Percentiles rank a stretch among this genome's conserved stretches.
These are phyloP conservation scores for Plotosus lineatus DNA, from an alignment of 2,113 vertebrate species.

Conservation along the genomic window DNA sequence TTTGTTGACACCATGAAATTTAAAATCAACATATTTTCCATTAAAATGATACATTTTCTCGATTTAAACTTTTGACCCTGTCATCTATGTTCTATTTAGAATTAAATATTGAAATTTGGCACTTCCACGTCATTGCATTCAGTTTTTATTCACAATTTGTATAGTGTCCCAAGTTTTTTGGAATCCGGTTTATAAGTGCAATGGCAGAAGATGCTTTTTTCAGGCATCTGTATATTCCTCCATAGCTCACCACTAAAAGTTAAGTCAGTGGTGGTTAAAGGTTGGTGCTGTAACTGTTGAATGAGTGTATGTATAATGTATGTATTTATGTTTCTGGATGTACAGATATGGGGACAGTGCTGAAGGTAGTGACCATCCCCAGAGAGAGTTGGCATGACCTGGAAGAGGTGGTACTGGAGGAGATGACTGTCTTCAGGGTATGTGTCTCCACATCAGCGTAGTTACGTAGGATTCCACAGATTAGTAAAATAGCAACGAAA, in stretches of 20 bases:
- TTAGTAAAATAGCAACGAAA: background rate
- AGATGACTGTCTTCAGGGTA: slow-evolving; percentile 97
- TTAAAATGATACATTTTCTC: too few relatives aligned
- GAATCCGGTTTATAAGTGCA: too few relatives aligned
- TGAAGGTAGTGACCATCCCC: slow-evolving; percentile 98
- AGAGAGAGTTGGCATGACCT: slow-evolving; percentile 97
- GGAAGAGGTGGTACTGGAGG: slow-evolving; percentile 96
- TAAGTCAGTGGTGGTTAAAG: background rate
- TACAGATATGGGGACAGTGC: slow-evolving; percentile 90
- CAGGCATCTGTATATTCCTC: too few relatives aligned
- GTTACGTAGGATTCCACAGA: background rate
- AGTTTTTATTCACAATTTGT: too few relatives aligned
- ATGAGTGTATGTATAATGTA: background rate
- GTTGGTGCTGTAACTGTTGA: background rate
- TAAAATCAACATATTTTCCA: too few relatives aligned
- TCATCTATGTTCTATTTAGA: too few relatives aligned
- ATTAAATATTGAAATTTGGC: too few relatives aligned
- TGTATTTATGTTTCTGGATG: slow-evolving; percentile 24
- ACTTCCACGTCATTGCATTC: too few relatives aligned
- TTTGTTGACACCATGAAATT: too few relatives aligned
- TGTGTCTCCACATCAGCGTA: slow-evolving; percentile 44
- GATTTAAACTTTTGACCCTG: too few relatives aligned
- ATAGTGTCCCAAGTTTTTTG: too few relatives aligned
- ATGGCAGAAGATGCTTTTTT: too few relatives aligned
- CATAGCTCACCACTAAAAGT: background rate